Evolutionary conservation across 1,140 invertebrate species (phyloP), one percentile per base, ranked within the genome.

Genomic region (Bombus affinis): DNA sequence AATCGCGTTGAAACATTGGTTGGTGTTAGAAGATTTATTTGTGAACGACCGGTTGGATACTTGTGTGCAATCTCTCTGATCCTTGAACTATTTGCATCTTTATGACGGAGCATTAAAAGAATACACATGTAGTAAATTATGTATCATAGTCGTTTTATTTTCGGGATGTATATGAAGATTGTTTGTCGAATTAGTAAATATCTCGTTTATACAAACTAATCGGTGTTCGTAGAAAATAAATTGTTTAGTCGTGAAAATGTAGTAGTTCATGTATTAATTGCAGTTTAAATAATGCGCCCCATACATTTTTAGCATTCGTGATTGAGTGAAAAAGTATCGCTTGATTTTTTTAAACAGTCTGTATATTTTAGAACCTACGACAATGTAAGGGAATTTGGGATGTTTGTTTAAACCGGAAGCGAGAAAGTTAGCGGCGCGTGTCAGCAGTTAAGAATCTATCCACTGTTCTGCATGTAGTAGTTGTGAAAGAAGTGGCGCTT

Each of bases 401-500:
- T 18, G n/a, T 79, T 35, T 66, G 32, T 75, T 83, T n/a, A 12
- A 59, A 78, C 37, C 39, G 70, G 70, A 81, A 53, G 70, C n/a
- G 15, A 25, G 2, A n/a, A 18, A 65, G 59, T 53, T 65, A 32
- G 32, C 8, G 25, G 22, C 44, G 44, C 39, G 77, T 72, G 68
- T 71, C 77, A 57, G 28, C 22, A 39, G 53, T 73, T 74, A 2
- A 81, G 57, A 66, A 73, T 71, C 28, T 73, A 44, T 85, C 77
- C 78, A 73, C 70, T 32, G 78, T n/a, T 66, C 15, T 73, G 66
- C 32, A 62, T 47, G 35, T 6, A 44, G 74, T 47, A 84, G 82
- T 84, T 44, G 47, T 71, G 57, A 39, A 81, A 74, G 77, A 72
- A 66, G 53, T 59, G 83, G 59, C 59, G 68, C 57, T 72, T 22